A percentile compares a stretch with the other conserved stretches of the same genome.
Evolutionary conservation across 2,797 vertebrate species (phyloP).

Genomic region (Diceros bicornis): DNA sequence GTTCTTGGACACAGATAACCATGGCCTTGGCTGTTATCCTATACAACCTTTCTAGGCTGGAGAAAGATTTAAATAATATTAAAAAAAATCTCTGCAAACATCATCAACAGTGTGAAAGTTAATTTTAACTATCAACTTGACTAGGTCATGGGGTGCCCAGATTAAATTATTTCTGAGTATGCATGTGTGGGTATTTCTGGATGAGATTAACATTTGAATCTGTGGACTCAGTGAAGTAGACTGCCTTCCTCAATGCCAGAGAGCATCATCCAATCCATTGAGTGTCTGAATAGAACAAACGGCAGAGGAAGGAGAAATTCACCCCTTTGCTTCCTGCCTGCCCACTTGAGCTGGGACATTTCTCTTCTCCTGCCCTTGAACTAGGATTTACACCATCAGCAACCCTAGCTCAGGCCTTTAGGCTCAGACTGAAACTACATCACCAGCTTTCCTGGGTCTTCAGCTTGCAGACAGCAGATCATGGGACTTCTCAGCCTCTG

Average conservation of each 20-base stretch:
- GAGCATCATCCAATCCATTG: background rate
- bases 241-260: background rate
- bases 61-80: conserved; percentile 4
- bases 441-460: background rate
- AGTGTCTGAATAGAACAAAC: background rate
- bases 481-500: background rate
- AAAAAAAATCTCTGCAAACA: background rate
- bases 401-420: background rate
- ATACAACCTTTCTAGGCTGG: background rate
- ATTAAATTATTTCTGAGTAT: background rate
- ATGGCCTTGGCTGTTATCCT: background rate
- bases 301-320: background rate
- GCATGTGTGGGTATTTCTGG: background rate
- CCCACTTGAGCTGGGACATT: background rate
- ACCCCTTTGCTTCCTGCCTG: background rate
- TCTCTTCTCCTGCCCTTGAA: background rate
- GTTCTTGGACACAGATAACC: background rate
- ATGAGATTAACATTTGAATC: background rate
- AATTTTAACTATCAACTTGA: background rate
- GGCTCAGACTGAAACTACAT: background rate
- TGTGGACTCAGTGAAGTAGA: no score
- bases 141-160: background rate
- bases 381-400: background rate
- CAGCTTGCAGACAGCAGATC: background rate
- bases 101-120: background rate